Evolutionary conservation across 2,797 vertebrate species (phyloP), one percentile per base, ranked within the genome.

Genomic region (Urocyon cinereoargenteus): DNA sequence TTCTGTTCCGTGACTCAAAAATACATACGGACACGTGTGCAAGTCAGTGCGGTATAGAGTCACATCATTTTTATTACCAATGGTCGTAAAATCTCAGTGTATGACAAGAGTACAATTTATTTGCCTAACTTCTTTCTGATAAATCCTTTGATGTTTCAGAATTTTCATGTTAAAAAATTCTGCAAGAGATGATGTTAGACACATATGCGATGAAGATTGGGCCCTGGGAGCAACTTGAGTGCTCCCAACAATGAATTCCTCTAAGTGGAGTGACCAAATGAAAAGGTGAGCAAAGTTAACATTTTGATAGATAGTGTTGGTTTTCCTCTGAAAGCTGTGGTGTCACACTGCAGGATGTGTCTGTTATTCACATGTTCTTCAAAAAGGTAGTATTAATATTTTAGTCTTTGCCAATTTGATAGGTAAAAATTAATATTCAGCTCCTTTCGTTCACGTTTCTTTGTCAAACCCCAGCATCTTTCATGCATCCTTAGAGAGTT

Each of bases 401-500:
- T 31, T 15, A 51, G 34, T 57, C 78, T 31, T 66, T 55, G 61
- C 49, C 26, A 6, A 21, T 61, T 21, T 61, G 61, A n/a, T 0
- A 6, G 15, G 15, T 28, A 68, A n/a, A 24, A 61, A 24, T 59
- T 11, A 28, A 18, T 13, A 13, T 0, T 34, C 34, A 2, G 3
- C 22, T 64, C 49, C 62, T 16, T 14, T 16, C 13, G 0, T 4
- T 0, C 40, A 15, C 1, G 26, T 40, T 66, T 53, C 68, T 84
- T 24, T 61, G 2, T 49, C 81, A 24, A 40, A 26, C 15, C 26
- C 66, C 51, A 9, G 14, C 15, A 34, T 18, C 18, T 22, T 19
- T 7, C 7, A 6, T 2, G 11, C 0, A 3, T 3, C 18, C 2
- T 2, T 4, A 12, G 26, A 26, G 31, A 11, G 15, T 26, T 15